A percentile compares a stretch with the other conserved stretches of the same genome.
Conservation (phyloP, 2,797 vertebrate species). For the Sebastes dallii region DNA sequence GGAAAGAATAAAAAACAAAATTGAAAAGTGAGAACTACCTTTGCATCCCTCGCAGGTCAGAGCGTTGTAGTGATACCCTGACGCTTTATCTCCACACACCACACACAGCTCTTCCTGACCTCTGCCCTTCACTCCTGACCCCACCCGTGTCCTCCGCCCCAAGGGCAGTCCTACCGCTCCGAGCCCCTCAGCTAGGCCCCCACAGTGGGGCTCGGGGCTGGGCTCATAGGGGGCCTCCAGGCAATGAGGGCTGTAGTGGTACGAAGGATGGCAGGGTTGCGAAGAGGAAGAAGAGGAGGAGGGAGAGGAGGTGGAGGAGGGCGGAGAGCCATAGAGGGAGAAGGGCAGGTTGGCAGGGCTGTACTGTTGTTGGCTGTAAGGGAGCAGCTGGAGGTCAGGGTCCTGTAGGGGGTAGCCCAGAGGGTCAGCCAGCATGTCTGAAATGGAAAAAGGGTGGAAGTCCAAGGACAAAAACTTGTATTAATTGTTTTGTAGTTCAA, state of each 20-base stretch:
- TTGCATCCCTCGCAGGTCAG: conserved; percentile 97
- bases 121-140: conserved; percentile 79
- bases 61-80: conserved; percentile 95
- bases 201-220: conserved; percentile 75
- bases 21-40: conserved; percentile 75
- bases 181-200: conserved; percentile 50
- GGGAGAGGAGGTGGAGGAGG: conserved; percentile 71
- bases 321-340: conserved; percentile 81
- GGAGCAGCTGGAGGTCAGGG: conserved; percentile 85
- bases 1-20: neutral
- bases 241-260: conserved; percentile 82
- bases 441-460: conserved; percentile 6
- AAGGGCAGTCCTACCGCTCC: conserved; percentile 70
- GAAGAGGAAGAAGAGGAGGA: conserved; percentile 74
- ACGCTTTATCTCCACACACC: conserved; percentile 94
- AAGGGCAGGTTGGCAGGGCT: conserved; percentile 80
- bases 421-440: conserved; percentile 91
- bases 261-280: conserved; percentile 81
- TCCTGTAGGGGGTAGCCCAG: conserved; percentile 88
- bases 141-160: conserved; percentile 83
- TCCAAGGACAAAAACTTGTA: neutral
- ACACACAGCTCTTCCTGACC: conserved; percentile 94
- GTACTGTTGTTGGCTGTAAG: conserved; percentile 88
- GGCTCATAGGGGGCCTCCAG: conserved; percentile 79
- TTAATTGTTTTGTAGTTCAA: neutral